These are phyloP conservation scores for Chrysina gloriosa DNA, from an alignment of 2,888 invertebrate genomes.

Conservation along the genomic window DNA sequence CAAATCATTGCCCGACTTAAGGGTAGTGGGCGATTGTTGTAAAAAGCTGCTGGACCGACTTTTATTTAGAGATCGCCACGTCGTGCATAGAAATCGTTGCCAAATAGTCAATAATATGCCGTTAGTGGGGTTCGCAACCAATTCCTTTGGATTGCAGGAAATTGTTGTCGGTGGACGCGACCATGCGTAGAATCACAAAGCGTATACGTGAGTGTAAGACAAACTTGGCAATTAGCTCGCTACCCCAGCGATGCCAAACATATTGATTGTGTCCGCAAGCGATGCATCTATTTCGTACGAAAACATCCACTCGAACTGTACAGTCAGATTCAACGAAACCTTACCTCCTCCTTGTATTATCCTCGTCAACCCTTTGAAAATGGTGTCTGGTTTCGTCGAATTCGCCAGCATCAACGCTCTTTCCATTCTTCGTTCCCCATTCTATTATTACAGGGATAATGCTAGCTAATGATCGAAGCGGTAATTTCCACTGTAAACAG, in stretches of 20 bases:
- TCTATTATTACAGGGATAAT: conserved; percentile 56
- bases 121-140: conserved; percentile 59
- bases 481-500: conserved; percentile 54
- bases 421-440: conserved; percentile 55
- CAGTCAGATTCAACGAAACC: conserved; percentile 28
- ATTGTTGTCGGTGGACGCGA: conserved; percentile 57
- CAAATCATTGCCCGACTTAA: conserved; percentile 63
- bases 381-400: conserved; percentile 50
- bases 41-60: conserved; percentile 48
- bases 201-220: conserved; percentile 49
- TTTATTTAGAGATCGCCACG: conserved; percentile 59
- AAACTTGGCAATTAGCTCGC: conserved; percentile 49
- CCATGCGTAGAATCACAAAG: conserved; percentile 52
- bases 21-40: conserved; percentile 54
- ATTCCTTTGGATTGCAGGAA: conserved; percentile 63
- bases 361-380: conserved; percentile 51
- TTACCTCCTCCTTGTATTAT: conserved; percentile 44
- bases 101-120: conserved; percentile 63
- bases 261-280: conserved; percentile 57
- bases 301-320: conserved; percentile 43
- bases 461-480: conserved; percentile 57
- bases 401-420: conserved; percentile 43
- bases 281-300: conserved; percentile 48
- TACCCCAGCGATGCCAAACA: conserved; percentile 49
- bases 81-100: conserved; percentile 64